Evolutionary conservation across 35 echinoderm and acorn worm genomes (phyloP).

Genomic region (Lytechinus variegatus): DNA sequence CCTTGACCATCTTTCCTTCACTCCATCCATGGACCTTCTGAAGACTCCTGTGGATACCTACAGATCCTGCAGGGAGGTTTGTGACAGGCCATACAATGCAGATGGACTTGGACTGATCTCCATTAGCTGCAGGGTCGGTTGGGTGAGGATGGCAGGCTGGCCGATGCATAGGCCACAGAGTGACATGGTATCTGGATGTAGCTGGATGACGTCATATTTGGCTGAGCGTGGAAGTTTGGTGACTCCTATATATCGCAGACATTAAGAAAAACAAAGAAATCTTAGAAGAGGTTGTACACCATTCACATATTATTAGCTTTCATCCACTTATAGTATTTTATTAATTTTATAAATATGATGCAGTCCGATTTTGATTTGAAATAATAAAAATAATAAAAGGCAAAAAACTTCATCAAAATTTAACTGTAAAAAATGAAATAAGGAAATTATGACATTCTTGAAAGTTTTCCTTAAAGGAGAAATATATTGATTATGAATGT

Average conservation of each 20-base stretch:
- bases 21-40: slow-evolving; percentile 34
- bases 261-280: too few relatives aligned
- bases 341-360: too few relatives aligned
- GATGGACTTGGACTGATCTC: slow-evolving; percentile 42
- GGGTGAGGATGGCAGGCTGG: slow-evolving; percentile 54
- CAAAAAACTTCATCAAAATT: too few relatives aligned
- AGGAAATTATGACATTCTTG: too few relatives aligned
- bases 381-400: too few relatives aligned
- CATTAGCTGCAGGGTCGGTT: background rate
- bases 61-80: slow-evolving; percentile 46
- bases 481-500: too few relatives aligned
- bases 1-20: slow-evolving; percentile 44
- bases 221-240: slow-evolving; percentile 48
- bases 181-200: slow-evolving; percentile 78
- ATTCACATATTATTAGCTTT: too few relatives aligned
- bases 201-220: slow-evolving; percentile 58
- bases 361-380: too few relatives aligned
- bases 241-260: background rate
- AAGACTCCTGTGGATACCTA: slow-evolving; percentile 12
- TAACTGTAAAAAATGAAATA: too few relatives aligned
- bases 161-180: slow-evolving; percentile 70
- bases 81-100: slow-evolving; percentile 66
- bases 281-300: too few relatives aligned
- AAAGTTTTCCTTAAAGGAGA: too few relatives aligned
- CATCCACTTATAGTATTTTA: too few relatives aligned